phyloP scores from a whole-genome alignment of 1,140 invertebrate species.

The Sycophila sp. region DNA sequence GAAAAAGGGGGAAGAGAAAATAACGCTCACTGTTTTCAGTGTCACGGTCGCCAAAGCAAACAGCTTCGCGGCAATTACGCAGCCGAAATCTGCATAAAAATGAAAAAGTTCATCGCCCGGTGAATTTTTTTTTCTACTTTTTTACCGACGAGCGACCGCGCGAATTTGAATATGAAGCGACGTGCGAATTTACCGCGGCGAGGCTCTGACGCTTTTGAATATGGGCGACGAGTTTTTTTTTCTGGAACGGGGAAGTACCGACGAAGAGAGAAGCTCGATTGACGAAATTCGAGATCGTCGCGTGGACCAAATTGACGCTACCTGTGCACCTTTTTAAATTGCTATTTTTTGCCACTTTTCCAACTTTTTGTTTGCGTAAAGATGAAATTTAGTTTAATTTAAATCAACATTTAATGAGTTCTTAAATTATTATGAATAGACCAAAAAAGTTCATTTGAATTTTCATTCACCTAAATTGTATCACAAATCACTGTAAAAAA shows the following conservation, averaged over 20 bases:
- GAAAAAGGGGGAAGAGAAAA: too few relatives aligned
- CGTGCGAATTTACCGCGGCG: conserved; percentile 7
- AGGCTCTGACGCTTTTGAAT: background rate
- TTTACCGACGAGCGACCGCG: background rate
- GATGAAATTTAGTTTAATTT: too few relatives aligned
- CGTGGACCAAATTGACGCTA: background rate
- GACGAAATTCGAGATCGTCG: background rate
- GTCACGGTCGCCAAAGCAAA: too few relatives aligned
- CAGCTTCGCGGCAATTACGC: conserved; percentile 43
- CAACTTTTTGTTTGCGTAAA: too few relatives aligned
- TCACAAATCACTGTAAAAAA: too few relatives aligned
- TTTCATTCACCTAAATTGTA: too few relatives aligned
- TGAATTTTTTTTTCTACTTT: conserved; percentile 24
- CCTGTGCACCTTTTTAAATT: background rate
- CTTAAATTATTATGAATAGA: too few relatives aligned
- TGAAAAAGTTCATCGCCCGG: conserved; percentile 24
- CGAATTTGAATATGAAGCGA: conserved; percentile 41
- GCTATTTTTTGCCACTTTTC: too few relatives aligned
- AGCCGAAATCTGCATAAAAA: conserved; percentile 43
- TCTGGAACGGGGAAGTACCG: background rate
- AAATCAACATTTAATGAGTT: too few relatives aligned
- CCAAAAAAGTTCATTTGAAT: too few relatives aligned
- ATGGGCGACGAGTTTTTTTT: background rate
- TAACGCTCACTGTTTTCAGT: too few relatives aligned
- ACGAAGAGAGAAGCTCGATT: background rate